Base-by-base conservation (phyloP, 2,113 vertebrate genomes). In the Brienomyrus longianalis region DNA sequence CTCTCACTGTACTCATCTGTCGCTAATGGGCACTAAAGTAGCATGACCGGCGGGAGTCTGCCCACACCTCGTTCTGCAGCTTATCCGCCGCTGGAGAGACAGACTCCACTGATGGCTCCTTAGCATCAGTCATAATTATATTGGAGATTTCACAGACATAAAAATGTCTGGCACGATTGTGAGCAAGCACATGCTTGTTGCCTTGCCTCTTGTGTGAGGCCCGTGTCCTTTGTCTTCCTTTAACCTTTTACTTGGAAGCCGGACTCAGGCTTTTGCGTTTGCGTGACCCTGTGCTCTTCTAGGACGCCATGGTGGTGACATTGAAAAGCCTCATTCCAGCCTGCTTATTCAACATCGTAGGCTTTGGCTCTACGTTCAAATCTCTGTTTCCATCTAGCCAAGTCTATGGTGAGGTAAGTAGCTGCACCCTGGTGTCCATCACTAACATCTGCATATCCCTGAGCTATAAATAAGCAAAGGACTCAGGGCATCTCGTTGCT, bases 351-450 rank as follows among this genome's bases (percentile, higher is more conserved):
- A 99, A 99, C 3, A 1, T 99, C 90, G 88, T 99, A 1, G 95
- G 97, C 13, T 99, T 99, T 27, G 98, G 98, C 83, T 97, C 98
- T 0, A 97, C 96, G 0, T 99, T 98, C 92, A 98, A 97, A 93
- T 94, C 95, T 0, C 93, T 98, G 31, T 99, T 99, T 90, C 94
- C 97, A 87, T 95, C 95, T 93, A 99, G 98, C 88, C 97, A 96
- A 93, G 93, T 88, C 90, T 99, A 98, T 5, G 95, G 94, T 45
- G 98, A 99, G 97, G 98, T 99, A 95, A 89, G 90, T 54, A 39
- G 85, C 45, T 52, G 48, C 85, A 31, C 47, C 85, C 51, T 48
- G 80, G 17, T 52, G 83, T 47, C 83, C 23, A 31, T 85, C 83
- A 51, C 8, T 87, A 6, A 84, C 85, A 54, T 3, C 11, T 35